Base-by-base conservation (phyloP, 2,888 invertebrate species). In the Plagodis dolabraria region DNA sequence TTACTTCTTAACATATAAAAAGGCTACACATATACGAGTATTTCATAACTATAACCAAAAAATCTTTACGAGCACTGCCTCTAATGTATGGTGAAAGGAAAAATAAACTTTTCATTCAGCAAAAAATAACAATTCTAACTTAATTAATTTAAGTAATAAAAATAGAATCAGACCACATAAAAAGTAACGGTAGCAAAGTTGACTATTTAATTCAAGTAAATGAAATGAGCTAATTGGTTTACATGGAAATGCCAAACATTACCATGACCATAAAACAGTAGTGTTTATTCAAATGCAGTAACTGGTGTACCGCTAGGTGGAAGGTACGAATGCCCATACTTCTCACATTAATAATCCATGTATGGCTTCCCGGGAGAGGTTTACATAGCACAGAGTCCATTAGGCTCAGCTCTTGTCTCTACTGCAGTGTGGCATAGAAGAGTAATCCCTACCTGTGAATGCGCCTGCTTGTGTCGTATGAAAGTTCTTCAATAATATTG, bases 261-360 rank as follows among this genome's bases (percentile, higher is more conserved):
- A 47, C 47, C 35, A 43, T 47, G 34, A 33, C 51, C 53, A 50
- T 53, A 59, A 34, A 54, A 54, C 34, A 49, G 51, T 54, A 12
- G 51, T 50, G 49, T 53, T 53, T 40, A 49, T 51, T 44, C 35
- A 52, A 60, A 56, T 45, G 7, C 34, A 47, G 60, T 48, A 56
- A 47, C 47, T 50, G 47, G 34, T 10, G 38, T 60, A 57, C 59
- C 61, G 57, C 36, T 59, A 60, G 48, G 47, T 53, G 47, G 48
- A 53, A 51, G 47, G 51, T 59, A 49, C 57, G 63, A 64, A 65
- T 65, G 64, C 58, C 53, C 60, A 64, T 65, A 59, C 64, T 64
- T 64, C 62, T 65, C 68, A 63, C 67, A 65, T 67, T 64, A 64
- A 69, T 65, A 69, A 64, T 64, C 69, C 63, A 65, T 69, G 64